Conservation (phyloP, 2,797 vertebrate species). For the Florisuga fusca region DNA sequence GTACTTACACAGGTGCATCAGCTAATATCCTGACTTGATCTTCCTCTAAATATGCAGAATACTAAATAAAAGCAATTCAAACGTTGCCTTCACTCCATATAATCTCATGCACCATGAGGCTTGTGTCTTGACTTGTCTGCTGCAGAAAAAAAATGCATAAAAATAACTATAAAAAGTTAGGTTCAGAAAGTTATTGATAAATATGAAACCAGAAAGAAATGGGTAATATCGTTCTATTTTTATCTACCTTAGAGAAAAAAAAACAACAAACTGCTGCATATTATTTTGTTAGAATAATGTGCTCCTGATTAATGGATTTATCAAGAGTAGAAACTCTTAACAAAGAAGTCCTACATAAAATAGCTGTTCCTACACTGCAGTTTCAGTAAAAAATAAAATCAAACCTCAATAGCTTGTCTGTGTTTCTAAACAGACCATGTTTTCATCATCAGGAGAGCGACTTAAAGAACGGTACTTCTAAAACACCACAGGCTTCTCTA, state of each 20-base stretch:
- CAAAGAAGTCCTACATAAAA: background rate
- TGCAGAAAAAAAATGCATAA: background rate
- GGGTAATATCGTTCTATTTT: background rate
- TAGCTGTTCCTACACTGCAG: background rate
- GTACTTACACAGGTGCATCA: background rate
- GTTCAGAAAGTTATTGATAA: background rate
- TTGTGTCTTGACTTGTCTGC: background rate
- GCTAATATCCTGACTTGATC: background rate
- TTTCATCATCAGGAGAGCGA: slow-evolving; percentile 25
- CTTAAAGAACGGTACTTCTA: slow-evolving; percentile 22
- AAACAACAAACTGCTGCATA: background rate
- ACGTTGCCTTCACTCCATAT: background rate
- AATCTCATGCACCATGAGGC: background rate
- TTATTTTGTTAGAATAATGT: background rate
- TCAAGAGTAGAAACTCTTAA: background rate
- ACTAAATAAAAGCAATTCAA: background rate
- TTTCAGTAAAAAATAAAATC: background rate
- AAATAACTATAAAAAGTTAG: background rate
- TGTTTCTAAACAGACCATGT: background rate
- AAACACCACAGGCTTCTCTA: slow-evolving; percentile 16
- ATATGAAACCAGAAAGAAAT: background rate
- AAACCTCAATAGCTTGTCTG: background rate
- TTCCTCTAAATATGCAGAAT: background rate
- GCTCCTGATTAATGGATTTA: background rate
- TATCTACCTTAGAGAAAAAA: background rate